Base-by-base conservation (phyloP, 2,113 vertebrate species). In the Indicator indicator region DNA sequence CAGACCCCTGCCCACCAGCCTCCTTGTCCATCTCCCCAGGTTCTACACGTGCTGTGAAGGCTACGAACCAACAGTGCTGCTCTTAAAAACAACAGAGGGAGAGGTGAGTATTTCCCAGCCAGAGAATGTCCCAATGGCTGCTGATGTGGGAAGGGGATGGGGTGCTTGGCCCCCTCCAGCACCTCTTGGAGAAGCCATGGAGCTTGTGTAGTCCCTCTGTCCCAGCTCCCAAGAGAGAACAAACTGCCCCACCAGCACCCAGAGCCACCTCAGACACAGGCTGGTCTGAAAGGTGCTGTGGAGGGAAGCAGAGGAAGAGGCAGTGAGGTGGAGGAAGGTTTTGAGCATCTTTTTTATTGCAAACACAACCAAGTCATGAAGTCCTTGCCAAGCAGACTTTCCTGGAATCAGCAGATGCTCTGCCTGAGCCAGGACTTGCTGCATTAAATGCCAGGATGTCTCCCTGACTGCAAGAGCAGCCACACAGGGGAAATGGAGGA, bases 1-100 rank as follows among this genome's bases (percentile, higher is more conserved):
- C 81, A 59, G 44, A 23, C 15, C 32, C 46, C 23, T 32, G 13
- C n/a, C 3, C 0, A 78, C 33, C 36, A 16, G 6, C 24, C 72
- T 46, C 55, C 44, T 56, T 36, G 44, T 86, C 48, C 42, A 60
- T 33, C 88, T 59, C 67, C 56, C 24, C 90, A 99, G 98, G 92
- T 98, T 99, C 77, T 98, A 98, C 86, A 95, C 97, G 1, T 94
- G 96, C 52, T 97, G 98, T 56, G 98, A 98, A 95, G 98, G 98
- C 44, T 97, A 97, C 0, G 98, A 99, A 96, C 98, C 98, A 1
- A 97, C 94, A 0, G 97, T 98, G 65, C 82, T 99, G 68, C 97
- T 98, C 23, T 93, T 99, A 67, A 98, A 98, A 97, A 98, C 98
- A 7, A 81, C 93, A 42, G 96, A 98, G 69, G 98, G 97, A 84